Percentiles rank a stretch among this genome's conserved stretches.
Conservation (phyloP, 2,888 invertebrate genomes). For the Lepidochitona cinerea region DNA sequence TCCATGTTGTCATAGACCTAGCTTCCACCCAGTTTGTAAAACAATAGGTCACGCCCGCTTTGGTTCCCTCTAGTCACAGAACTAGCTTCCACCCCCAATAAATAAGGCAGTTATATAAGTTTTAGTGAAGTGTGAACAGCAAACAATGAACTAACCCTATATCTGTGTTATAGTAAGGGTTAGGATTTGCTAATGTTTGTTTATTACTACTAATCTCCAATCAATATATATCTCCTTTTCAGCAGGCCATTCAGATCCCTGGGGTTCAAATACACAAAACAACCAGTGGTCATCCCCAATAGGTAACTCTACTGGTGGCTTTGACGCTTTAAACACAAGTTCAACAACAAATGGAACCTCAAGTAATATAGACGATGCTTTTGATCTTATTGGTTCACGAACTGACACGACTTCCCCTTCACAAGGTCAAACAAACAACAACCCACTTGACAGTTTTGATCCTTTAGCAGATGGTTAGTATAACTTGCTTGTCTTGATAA, state of each 20-base stretch:
- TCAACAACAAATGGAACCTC: slow-evolving; percentile 46
- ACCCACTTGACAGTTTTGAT: slow-evolving; percentile 54
- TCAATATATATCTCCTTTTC: slow-evolving; percentile 3
- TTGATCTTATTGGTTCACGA: slow-evolving; percentile 62
- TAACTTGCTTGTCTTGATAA: no score
- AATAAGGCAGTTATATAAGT: no score
- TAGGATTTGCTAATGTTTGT: no score
- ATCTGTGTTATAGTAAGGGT: no score
- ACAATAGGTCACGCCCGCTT: no score
- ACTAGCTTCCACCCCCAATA: no score
- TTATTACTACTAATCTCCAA: no score
- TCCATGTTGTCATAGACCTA: no score
- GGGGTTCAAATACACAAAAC: slow-evolving; percentile 36
- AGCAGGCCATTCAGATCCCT: slow-evolving; percentile 10
- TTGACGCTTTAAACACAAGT: neutral
- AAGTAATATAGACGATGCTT: slow-evolving; percentile 60
- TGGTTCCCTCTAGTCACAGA: no score
- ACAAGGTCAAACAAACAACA: slow-evolving; percentile 42
- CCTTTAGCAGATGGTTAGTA: slow-evolving; percentile 46
- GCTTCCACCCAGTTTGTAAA: no score
- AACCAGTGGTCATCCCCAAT: slow-evolving; percentile 78
- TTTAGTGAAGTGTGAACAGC: no score
- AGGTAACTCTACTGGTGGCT: neutral
- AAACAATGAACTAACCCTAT: no score
- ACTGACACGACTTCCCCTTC: slow-evolving; percentile 27